A percentile compares a stretch with the other conserved stretches of the same genome.
Conservation (phyloP, 2,888 invertebrate species). For the Zonitis immaculata region DNA sequence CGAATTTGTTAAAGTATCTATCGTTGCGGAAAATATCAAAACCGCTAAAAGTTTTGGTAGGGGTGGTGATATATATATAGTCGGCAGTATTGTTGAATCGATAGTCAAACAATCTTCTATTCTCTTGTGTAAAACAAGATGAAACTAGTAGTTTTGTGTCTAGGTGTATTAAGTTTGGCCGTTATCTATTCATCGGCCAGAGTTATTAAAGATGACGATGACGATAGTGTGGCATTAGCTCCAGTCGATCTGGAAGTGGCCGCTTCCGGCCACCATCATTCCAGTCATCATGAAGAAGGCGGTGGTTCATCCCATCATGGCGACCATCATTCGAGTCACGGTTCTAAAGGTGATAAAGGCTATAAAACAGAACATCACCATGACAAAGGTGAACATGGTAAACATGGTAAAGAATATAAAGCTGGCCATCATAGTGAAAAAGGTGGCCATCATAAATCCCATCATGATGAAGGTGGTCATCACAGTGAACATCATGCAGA, state of each 20-base stretch:
- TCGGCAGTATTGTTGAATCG: constrained; percentile 12
- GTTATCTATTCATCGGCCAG: constrained; percentile 37
- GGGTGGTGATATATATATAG: constrained; percentile 36
- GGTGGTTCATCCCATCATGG: constrained; percentile 67
- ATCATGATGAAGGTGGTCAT: constrained; percentile 71
- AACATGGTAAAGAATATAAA: constrained; percentile 72
- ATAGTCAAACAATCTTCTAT: constrained; percentile 24
- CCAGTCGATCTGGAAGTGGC: constrained; percentile 51
- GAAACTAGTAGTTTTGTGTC: constrained; percentile 38
- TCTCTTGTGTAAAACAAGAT: constrained; percentile 33
- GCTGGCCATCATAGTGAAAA: constrained; percentile 72
- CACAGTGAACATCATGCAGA: constrained; percentile 73
- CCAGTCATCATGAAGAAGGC: constrained; percentile 56
- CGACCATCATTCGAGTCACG: constrained; percentile 65
- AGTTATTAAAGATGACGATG: constrained; percentile 38
- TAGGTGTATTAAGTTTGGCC: constrained; percentile 37
- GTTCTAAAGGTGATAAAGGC: constrained; percentile 76
- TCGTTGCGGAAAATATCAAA: constrained; percentile 41
- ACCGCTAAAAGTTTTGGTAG: constrained; percentile 29
- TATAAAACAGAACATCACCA: constrained; percentile 68
- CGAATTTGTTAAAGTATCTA: constrained; percentile 34
- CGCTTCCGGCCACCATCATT: constrained; percentile 49
- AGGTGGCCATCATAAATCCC: constrained; percentile 75
- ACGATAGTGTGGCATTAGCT: constrained; percentile 19
- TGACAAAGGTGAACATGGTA: constrained; percentile 72